Conservation (phyloP, 1,140 invertebrate species). For the Pomacea maculata region DNA sequence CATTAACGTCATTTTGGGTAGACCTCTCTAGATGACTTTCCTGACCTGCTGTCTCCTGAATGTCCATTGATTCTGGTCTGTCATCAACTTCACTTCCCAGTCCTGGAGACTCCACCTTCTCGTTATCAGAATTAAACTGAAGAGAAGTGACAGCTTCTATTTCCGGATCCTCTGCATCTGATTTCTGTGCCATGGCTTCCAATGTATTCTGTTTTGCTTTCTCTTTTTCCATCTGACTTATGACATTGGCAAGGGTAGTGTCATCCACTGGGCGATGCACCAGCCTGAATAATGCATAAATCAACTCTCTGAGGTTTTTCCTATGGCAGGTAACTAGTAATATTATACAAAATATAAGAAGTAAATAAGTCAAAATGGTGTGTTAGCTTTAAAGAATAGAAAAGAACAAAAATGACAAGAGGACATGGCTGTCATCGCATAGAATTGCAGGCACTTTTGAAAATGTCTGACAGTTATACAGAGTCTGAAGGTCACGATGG, state of each 20-base stretch:
- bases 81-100: neutral
- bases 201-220: conserved; percentile 50
- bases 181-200: conserved; percentile 22
- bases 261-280: conserved; percentile 56
- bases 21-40: conserved; percentile 2
- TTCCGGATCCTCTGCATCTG: neutral
- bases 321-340: neutral
- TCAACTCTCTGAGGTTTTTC: too few relatives aligned
- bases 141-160: neutral
- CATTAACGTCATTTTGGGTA: conserved; percentile 31
- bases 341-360: neutral
- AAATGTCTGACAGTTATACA: too few relatives aligned
- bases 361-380: neutral
- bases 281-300: conserved; percentile 39
- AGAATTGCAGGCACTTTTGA: too few relatives aligned
- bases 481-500: too few relatives aligned
- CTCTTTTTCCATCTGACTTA: conserved; percentile 48
- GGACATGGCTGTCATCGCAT: too few relatives aligned
- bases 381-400: neutral
- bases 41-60: conserved; percentile 7
- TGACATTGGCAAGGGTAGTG: conserved; percentile 38
- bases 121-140: neutral
- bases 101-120: neutral
- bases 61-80: conserved; percentile 15
- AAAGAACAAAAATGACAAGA: too few relatives aligned